Evolutionary conservation across 2,888 invertebrate genomes (phyloP), one percentile per base, ranked within the genome.

Genomic region (Erebia ligea): DNA sequence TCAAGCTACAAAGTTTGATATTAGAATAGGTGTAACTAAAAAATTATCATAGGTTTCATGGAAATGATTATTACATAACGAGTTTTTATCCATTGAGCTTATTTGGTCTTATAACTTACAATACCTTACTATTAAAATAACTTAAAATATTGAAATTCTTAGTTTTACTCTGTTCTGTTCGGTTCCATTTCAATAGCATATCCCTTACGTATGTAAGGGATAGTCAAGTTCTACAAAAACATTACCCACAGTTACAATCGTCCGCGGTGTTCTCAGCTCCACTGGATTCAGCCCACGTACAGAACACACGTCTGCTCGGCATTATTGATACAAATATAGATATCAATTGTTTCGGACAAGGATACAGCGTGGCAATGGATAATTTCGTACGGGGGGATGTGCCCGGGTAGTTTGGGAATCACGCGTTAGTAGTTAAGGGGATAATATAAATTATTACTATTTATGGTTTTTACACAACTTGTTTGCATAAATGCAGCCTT

Each of bases 281-380:
- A 82, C 84, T 87, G 79, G 81, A 92, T 91, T 91, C 92, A 67
- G 73, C 75, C 81, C 92, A 92, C 92, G 92, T 92, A 89, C 88
- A 74, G 82, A 86, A 85, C 87, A 84, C 89, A 91, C 89, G 91
- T 92, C 91, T 87, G 88, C 86, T 82, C 83, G 81, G 87, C 88
- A 90, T 91, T 92, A 93, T 92, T 92, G 92, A 92, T 93, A 93
- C 92, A 93, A 92, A 92, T 91, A 91, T 91, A 91, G 87, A 91
- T 92, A 92, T 90, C 92, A 91, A 92, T 92, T 92, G 92, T 91
- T 92, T 89, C 83, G 88, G 90, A 91, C 91, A 90, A 84, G 87
- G 82, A 85, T 88, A 89, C 86, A 82, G 79, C 79, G 88, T 88
- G 89, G 84, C 87, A 86, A 88, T 87, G 85, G 84, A 85, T 73